These are phyloP conservation scores for Poeciliopsis gracilis DNA, from an alignment of 2,797 vertebrate species.

Conservation along the genomic window DNA sequence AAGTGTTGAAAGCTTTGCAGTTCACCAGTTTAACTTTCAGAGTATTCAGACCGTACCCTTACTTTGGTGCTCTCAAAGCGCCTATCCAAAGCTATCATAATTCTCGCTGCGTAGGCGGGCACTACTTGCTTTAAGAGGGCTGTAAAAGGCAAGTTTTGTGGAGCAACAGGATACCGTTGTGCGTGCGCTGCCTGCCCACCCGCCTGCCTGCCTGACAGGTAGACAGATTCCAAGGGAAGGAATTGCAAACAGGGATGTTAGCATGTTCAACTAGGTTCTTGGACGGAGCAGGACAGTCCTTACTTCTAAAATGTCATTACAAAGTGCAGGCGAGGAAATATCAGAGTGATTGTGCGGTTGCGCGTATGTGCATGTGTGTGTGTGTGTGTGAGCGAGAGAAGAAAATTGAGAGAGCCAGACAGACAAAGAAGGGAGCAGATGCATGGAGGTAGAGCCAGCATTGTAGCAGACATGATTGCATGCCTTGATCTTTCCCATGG, in stretches of 20 bases:
- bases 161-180: constrained; percentile 42
- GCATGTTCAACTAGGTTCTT: constrained; percentile 20
- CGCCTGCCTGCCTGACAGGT: constrained; percentile 46
- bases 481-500: constrained; percentile 93
- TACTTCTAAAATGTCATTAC: constrained; percentile 53
- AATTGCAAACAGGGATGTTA: constrained; percentile 25
- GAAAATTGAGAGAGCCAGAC: constrained; percentile 47
- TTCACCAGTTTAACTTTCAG: constrained; percentile 56
- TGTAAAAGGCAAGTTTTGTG: constrained; percentile 49
- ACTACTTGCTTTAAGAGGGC: constrained; percentile 33
- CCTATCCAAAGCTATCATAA: constrained; percentile 46
- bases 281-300: constrained; percentile 44
- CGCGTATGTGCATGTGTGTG: not conserved
- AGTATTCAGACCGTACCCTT: constrained; percentile 56
- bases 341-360: constrained; percentile 22
- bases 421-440: constrained; percentile 20
- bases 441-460: constrained; percentile 79
- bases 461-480: constrained; percentile 89
- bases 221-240: constrained; percentile 7
- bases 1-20: constrained; percentile 60
- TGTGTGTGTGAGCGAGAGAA: not conserved
- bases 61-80: constrained; percentile 53
- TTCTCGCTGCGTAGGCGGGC: constrained; percentile 38
- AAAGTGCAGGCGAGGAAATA: constrained; percentile 50
- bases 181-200: constrained; percentile 33